Conservation (phyloP, 2,797 vertebrate genomes). For the Loris lydekkerianus region DNA sequence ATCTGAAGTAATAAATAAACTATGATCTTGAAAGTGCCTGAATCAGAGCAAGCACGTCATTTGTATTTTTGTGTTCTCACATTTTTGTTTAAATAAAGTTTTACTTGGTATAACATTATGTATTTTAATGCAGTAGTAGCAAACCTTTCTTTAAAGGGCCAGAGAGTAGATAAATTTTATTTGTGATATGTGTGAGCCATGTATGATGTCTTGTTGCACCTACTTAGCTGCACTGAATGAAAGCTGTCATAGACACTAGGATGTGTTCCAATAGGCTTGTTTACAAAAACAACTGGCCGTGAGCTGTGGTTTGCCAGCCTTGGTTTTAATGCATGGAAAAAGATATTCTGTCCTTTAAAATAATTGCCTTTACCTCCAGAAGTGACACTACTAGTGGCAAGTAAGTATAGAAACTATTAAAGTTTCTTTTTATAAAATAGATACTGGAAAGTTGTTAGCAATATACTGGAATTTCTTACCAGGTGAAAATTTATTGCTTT, state of each 20-base stretch:
- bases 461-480: constrained; percentile 34
- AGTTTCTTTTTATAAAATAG: neutral
- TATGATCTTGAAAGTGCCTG: constrained; percentile 99
- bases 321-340: neutral
- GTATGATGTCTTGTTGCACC: neutral
- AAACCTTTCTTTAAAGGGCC: neutral
- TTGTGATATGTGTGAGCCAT: neutral
- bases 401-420: neutral
- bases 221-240: neutral
- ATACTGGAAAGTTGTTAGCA: neutral
- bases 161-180: constrained; percentile 8
- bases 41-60: constrained; percentile 91
- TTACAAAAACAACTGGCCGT: neutral
- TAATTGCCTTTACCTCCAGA: neutral
- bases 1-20: constrained; percentile 96
- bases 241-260: neutral
- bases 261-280: neutral
- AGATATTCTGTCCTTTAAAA: constrained; percentile 16
- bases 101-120: constrained; percentile 62
- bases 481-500: constrained; percentile 42
- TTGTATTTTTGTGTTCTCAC: constrained; percentile 84
- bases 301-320: neutral
- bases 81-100: constrained; percentile 79
- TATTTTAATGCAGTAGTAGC: neutral
- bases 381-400: neutral